Evolutionary conservation across 1,140 invertebrate genomes (phyloP), one percentile per base, ranked within the genome.

Genomic region (Marisa cornuarietis): DNA sequence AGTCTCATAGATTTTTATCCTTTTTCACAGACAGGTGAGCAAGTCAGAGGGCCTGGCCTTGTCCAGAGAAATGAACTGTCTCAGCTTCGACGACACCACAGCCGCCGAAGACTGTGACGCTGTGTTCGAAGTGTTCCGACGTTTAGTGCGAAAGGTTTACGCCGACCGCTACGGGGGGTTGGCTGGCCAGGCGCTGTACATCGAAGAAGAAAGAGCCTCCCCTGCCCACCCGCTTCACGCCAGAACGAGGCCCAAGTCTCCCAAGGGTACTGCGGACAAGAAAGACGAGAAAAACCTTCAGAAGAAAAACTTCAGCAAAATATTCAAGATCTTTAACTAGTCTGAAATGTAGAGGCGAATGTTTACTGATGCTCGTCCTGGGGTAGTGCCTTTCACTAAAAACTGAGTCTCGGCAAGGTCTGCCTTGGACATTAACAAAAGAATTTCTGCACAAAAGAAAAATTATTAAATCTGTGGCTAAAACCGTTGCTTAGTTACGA

Each of bases 81-180:
- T 88, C 9, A 91, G 91, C 81, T 90, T 87, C 81, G 91, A 91
- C 78, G 89, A 88, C 22, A 58, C 54, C 54, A 87, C 90, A 24
- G 90, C 90, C 22, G 90, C 90, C 5, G 91, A 91, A 75, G 91
- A 91, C 49, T 91, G 87, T 81, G 86, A 88, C 71, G 85, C 83
- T 24, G 90, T 91, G 18, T 89, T 88, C 68, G 83, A 84, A 42
- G 87, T 91, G 13, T 91, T 91, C 78, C 88, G 89, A 65, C 87
- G 88, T 52, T 74, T 90, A 16, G 82, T 91, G 4, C 84, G 88
- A 63, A 87, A 89, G 61, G 87, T 91, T 76, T 84, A 89, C 24
- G 80, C 84, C 49, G 85, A 90, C 75, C 85, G 85, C 71, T 89
- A 90, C 58, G 82, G 86, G 22, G 82, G 83, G 42, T 20, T 86